Base-by-base conservation (phyloP, 2,888 invertebrate species). In the Microctonus aethiopoides region DNA sequence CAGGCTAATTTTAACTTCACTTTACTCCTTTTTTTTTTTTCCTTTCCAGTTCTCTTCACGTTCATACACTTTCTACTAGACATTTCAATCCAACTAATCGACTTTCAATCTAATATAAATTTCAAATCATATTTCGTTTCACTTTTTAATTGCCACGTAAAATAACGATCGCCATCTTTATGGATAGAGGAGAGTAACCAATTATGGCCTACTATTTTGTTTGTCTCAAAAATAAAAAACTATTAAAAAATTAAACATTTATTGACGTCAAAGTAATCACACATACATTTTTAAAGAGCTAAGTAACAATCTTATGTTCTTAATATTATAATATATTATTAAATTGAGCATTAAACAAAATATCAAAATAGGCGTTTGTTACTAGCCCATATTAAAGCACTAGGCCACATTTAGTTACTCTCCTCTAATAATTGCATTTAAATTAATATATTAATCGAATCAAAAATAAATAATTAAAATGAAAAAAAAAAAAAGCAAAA, bases 161-260 rank as follows among this genome's bases (percentile, higher is more conserved):
- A 4, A 41, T 11, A 59, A 60, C 67, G 52, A 67, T 61, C 61
- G 61, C 67, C 67, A 67, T 67, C 24, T 67, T 36, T 36, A 5
- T 10, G n/a, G 41, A 10, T 41, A 3, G n/a, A n/a, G n/a, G n/a
- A n/a, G n/a, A n/a, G n/a, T n/a, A n/a, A n/a, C n/a, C n/a, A n/a
- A n/a, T n/a, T n/a, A n/a, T n/a, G n/a, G n/a, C n/a, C n/a, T n/a
- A n/a, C n/a, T n/a, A n/a, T n/a, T n/a, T n/a, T n/a, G n/a, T n/a
- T n/a, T n/a, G n/a, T n/a, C n/a, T n/a, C n/a, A n/a, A n/a, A n/a
- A n/a, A n/a, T n/a, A n/a, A n/a, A n/a, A n/a, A n/a, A n/a, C n/a
- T n/a, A n/a, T n/a, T n/a, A n/a, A n/a, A n/a, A n/a, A n/a, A n/a
- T n/a, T n/a, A n/a, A n/a, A n/a, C n/a, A n/a, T n/a, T n/a, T n/a